Conservation (phyloP, 2,797 vertebrate species). For the Acomys russatus region DNA sequence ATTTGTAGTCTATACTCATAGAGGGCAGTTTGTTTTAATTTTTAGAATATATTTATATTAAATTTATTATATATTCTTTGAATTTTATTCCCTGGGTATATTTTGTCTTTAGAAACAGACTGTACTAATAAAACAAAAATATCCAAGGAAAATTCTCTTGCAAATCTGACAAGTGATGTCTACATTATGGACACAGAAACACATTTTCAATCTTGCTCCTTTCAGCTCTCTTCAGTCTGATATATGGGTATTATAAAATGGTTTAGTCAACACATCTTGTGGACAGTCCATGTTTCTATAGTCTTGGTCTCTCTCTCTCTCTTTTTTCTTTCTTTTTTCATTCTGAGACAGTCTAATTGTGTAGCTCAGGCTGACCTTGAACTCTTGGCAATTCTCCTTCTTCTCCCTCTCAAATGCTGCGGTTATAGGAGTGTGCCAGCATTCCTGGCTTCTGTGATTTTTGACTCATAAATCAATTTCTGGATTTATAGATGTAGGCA, state of each 20-base stretch:
- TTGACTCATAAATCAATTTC: conserved; percentile 36
- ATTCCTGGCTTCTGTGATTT: not conserved
- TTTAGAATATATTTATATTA: not conserved
- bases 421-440: not conserved
- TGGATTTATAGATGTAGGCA: not conserved
- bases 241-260: not conserved
- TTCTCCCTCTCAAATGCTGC: not conserved
- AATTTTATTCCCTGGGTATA: conserved; percentile 18
- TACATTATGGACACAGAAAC: conserved; percentile 1
- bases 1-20: conserved; percentile 13
- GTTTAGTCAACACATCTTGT: conserved; percentile 46
- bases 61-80: conserved; percentile 47
- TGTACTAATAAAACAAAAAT: conserved; percentile 53
- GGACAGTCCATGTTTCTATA: not conserved
- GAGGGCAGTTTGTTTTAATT: not conserved
- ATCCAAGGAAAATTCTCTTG: conserved; percentile 14
- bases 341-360: not conserved
- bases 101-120: conserved; percentile 49
- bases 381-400: not conserved
- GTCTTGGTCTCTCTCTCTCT: not conserved
- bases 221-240: not conserved
- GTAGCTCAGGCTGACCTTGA: not conserved
- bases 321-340: not conserved
- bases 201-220: conserved; percentile 5
- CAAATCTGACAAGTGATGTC: not conserved